Percentiles rank a stretch among this genome's conserved stretches.
Evolutionary conservation across 2,888 invertebrate genomes (phyloP).

Genomic region (Drosophila koepferae): DNA sequence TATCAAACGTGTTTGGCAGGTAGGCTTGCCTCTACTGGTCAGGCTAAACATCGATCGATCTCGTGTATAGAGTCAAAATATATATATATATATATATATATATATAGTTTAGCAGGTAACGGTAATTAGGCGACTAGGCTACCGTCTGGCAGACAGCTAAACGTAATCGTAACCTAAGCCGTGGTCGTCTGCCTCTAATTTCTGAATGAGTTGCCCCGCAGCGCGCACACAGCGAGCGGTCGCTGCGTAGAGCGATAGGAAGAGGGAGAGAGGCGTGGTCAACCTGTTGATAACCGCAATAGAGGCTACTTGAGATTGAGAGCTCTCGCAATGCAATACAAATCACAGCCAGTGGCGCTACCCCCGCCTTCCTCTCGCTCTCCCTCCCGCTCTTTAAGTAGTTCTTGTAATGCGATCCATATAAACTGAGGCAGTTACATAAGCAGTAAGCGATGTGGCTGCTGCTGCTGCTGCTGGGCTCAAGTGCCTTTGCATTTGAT

Average conservation of each 20-base stretch:
- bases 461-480: slow-evolving; percentile 21
- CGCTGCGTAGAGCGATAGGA: neutral
- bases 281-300: slow-evolving; percentile 68
- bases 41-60: neutral
- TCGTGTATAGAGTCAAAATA: slow-evolving; percentile 59
- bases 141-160: slow-evolving; percentile 55
- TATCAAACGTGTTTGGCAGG: slow-evolving; percentile 35
- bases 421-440: slow-evolving; percentile 23
- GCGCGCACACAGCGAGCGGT: slow-evolving; percentile 59
- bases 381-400: slow-evolving; percentile 13
- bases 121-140: slow-evolving; percentile 74
- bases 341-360: slow-evolving; percentile 24
- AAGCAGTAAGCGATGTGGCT: slow-evolving; percentile 4
- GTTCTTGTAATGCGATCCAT: slow-evolving; percentile 54
- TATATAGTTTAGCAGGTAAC: slow-evolving; percentile 57
- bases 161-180: slow-evolving; percentile 10
- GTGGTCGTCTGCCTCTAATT: slow-evolving; percentile 50
- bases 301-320: slow-evolving; percentile 72
- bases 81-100: slow-evolving; percentile 50
- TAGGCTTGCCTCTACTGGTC: neutral
- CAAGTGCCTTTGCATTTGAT: slow-evolving; percentile 43
- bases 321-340: slow-evolving; percentile 59
- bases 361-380: neutral
- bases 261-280: slow-evolving; percentile 36
- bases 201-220: slow-evolving; percentile 75